Percentiles rank a stretch among this genome's conserved stretches.
Evolutionary conservation across 2,888 invertebrate genomes (phyloP).

Genomic region (Melolontha melolontha): DNA sequence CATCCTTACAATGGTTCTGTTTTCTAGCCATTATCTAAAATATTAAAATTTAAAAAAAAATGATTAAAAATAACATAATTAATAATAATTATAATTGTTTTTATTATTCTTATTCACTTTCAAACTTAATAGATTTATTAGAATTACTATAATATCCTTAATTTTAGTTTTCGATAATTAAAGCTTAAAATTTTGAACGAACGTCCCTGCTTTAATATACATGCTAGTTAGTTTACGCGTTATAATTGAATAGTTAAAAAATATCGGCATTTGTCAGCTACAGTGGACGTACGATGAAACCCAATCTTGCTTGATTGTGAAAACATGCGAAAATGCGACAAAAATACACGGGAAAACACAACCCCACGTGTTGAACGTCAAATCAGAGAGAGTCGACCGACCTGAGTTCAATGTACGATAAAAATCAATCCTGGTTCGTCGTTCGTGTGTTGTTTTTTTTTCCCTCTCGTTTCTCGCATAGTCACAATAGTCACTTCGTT

Average conservation of each 20-base stretch:
- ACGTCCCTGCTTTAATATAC: too few species aligned
- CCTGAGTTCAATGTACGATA: constrained; percentile 37
- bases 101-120: too few species aligned
- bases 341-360: constrained; percentile 25
- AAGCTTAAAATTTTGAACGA: too few species aligned
- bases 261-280: constrained; percentile 5
- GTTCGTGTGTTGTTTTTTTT: constrained; percentile 28
- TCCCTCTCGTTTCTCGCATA: constrained; percentile 23
- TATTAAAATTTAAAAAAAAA: too few species aligned
- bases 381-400: constrained; percentile 32
- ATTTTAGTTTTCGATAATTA: too few species aligned
- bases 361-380: constrained; percentile 17
- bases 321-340: constrained; percentile 32
- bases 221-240: neutral
- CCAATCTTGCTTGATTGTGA: constrained; percentile 31
- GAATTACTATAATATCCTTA: too few species aligned
- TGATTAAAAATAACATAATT: too few species aligned
- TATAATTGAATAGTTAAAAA: constrained; percentile 17
- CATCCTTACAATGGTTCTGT: too few species aligned
- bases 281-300: constrained; percentile 19
- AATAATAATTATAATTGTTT: too few species aligned
- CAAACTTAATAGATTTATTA: too few species aligned
- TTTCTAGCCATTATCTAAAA: too few species aligned
- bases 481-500: constrained; percentile 22
- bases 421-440: constrained; percentile 37